Evolutionary conservation across 2,113 vertebrate genomes (phyloP).

Genomic region (Plestiodon gilberti): DNA sequence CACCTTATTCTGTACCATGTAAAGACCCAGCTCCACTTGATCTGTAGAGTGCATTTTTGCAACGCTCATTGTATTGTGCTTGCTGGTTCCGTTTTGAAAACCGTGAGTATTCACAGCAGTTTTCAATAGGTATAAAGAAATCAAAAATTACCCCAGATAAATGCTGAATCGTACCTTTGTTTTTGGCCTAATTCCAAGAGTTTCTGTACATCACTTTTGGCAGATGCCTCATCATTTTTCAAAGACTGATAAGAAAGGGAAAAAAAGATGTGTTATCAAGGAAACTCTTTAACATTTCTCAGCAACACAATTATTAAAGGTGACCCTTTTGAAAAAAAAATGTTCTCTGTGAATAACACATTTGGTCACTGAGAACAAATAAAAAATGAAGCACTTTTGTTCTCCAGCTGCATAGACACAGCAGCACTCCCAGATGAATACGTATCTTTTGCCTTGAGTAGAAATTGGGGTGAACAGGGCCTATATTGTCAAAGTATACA

Average conservation of each 20-base stretch:
- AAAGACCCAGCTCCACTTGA: background rate
- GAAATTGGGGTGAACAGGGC: background rate
- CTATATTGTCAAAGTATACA: background rate
- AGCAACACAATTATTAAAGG: slow-evolving; percentile 40
- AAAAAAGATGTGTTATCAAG: slow-evolving; percentile 41
- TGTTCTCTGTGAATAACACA: background rate
- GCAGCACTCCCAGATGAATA: background rate
- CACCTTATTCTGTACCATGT: rapidly evolving
- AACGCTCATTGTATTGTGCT: background rate
- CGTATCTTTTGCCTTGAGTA: background rate
- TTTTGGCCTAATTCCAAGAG: slow-evolving; percentile 94
- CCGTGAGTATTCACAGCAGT: background rate
- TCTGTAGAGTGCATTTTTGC: background rate
- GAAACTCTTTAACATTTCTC: slow-evolving; percentile 29
- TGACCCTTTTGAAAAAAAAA: background rate
- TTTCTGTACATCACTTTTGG: slow-evolving; percentile 91
- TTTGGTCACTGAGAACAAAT: background rate
- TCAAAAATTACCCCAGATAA: background rate
- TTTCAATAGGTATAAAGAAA: background rate
- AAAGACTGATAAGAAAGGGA: slow-evolving; percentile 80
- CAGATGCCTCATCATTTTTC: slow-evolving; percentile 89
- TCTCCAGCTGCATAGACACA: background rate
- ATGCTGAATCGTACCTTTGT: slow-evolving; percentile 84
- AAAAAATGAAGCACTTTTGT: background rate
- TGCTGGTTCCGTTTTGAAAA: background rate